These are phyloP conservation scores for Strigamia maritima DNA, from an alignment of 2,888 invertebrate genomes.

Conservation along the genomic window DNA sequence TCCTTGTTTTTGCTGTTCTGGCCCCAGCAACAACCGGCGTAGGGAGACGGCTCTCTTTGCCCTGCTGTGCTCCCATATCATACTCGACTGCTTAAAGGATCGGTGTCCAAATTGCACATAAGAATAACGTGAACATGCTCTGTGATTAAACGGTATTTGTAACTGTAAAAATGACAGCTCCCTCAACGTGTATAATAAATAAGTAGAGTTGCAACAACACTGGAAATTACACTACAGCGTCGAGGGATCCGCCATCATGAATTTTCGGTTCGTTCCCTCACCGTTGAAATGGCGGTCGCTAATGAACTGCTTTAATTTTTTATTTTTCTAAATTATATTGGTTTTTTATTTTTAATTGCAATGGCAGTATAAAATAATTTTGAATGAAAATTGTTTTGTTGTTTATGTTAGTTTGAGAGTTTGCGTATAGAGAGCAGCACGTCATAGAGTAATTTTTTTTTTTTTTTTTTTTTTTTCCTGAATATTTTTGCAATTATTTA, in stretches of 20 bases:
- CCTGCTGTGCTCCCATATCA: constrained; percentile 86
- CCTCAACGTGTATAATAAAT: not conserved
- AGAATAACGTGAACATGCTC: not conserved
- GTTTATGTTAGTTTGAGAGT: not conserved
- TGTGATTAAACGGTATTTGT: not conserved
- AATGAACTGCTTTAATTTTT: not conserved
- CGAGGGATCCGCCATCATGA: constrained; percentile 7
- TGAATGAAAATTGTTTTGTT: not conserved
- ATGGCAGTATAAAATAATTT: not conserved
- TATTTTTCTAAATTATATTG: not conserved
- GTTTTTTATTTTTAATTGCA: not conserved
- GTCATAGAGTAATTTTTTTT: too few species aligned
- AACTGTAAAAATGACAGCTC: not conserved
- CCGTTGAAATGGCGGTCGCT: not conserved
- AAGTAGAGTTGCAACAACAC: constrained; percentile 7
- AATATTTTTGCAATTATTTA: too few species aligned
- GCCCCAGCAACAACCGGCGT: constrained; percentile 41
- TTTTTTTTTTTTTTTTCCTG: too few species aligned
- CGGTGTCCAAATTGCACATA: constrained; percentile 31
- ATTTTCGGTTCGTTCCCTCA: not conserved
- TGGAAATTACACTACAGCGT: constrained; percentile 5
- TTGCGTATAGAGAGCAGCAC: not conserved
- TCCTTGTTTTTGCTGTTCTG: constrained; percentile 40
- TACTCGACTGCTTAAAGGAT: constrained; percentile 22
- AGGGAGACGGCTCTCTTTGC: constrained; percentile 64